Base-by-base conservation (phyloP, 2,888 invertebrate species). In the Ennomos fuscantarius region DNA sequence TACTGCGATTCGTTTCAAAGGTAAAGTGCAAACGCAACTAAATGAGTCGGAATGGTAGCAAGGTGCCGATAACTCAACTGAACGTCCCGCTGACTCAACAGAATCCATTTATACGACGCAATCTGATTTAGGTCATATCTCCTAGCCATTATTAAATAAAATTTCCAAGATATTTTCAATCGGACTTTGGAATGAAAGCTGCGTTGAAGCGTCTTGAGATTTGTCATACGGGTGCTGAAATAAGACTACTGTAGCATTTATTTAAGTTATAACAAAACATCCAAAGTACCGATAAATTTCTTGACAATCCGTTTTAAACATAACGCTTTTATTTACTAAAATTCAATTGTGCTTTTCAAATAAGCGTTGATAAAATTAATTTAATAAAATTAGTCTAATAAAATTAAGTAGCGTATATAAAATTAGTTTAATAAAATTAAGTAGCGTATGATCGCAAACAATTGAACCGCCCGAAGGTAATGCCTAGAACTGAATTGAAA, bases 41-140 rank as follows among this genome's bases (percentile, higher is more conserved):
- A 86, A 86, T 85, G 86, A 85, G 78, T 75, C 68, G 81, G 79
- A 83, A 82, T 78, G 76, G 71, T 69, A 77, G 77, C 73, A 80
- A 79, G 82, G 82, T 79, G 78, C 76, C 80, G 82, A 85, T 86
- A 86, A 84, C 83, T 86, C 84, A 80, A 73, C 78, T 68, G 63
- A 71, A 68, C 73, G 74, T 69, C 70, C 66, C 68, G 74, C 78
- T 82, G 82, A 82, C 79, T 84, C 79, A 61, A 74, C 81, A 70
- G 71, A 82, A 82, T 83, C 79, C 74, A 81, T 79, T 84, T 78
- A 74, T 74, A 66, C 72, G 68, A 70, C 76, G 72, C 72, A 79
- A 74, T 78, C 76, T 76, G 78, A 82, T 82, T 79, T 76, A 78
- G 78, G 76, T 80, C 78, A 73, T 73, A 78, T 79, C 79, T 72